Conservation (phyloP, 2,888 invertebrate species). For the Hedya salicella region DNA sequence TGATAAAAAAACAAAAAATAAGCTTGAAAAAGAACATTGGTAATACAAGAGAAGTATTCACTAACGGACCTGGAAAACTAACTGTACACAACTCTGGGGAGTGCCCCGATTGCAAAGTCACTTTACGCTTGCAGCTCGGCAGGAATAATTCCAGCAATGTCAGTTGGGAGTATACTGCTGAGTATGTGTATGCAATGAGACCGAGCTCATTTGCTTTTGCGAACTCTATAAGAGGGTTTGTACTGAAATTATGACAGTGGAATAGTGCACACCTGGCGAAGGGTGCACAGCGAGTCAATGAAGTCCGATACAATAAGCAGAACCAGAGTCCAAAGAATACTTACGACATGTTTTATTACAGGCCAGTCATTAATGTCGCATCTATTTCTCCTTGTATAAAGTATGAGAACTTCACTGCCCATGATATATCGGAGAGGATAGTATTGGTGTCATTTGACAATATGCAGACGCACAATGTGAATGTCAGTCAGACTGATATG, state of each 20-base stretch:
- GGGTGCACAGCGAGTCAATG: constrained; percentile 78
- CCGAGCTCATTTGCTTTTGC: constrained; percentile 88
- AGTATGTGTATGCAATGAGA: constrained; percentile 89
- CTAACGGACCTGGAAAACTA: constrained; percentile 87
- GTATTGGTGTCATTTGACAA: constrained; percentile 92
- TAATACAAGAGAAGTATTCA: constrained; percentile 84
- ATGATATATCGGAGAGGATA: constrained; percentile 89
- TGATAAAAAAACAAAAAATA: constrained; percentile 78
- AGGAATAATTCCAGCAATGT: constrained; percentile 81
- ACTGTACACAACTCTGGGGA: constrained; percentile 89
- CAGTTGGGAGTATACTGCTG: constrained; percentile 86
- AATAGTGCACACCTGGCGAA: constrained; percentile 81
- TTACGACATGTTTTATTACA: constrained; percentile 73
- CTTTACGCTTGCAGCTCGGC: constrained; percentile 84
- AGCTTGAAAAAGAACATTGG: constrained; percentile 85
- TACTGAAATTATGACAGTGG: constrained; percentile 94
- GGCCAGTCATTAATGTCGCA: constrained; percentile 69
- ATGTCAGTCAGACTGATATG: constrained; percentile 91
- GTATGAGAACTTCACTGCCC: constrained; percentile 78
- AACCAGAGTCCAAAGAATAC: constrained; percentile 78
- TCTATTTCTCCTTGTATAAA: constrained; percentile 77
- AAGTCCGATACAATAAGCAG: constrained; percentile 74
- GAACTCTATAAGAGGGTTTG: constrained; percentile 88
- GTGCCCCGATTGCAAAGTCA: constrained; percentile 89
- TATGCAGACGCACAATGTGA: constrained; percentile 89